These are phyloP conservation scores for Apodemia hepburni DNA, from an alignment of 2,888 invertebrate species.

Conservation along the genomic window DNA sequence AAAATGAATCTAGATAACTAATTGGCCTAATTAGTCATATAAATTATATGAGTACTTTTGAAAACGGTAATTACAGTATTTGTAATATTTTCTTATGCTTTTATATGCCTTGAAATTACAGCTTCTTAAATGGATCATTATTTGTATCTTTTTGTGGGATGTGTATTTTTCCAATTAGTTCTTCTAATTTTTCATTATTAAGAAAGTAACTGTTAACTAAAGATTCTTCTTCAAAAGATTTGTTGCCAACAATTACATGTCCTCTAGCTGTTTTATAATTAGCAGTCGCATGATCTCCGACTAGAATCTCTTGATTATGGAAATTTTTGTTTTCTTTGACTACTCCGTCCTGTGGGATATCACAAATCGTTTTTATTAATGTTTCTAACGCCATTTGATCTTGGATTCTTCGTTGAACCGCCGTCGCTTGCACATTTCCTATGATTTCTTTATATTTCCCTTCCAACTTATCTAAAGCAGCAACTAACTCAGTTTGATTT, in stretches of 20 bases:
- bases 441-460: slow-evolving; percentile 66
- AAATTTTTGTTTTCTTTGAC: background rate
- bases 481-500: slow-evolving; percentile 51
- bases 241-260: slow-evolving; percentile 43
- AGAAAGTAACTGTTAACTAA: slow-evolving; percentile 51
- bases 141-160: slow-evolving; percentile 60
- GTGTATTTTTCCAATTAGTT: slow-evolving; percentile 60
- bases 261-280: slow-evolving; percentile 46
- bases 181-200: slow-evolving; percentile 54
- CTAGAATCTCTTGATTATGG: background rate
- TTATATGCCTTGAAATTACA: background rate
- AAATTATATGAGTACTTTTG: no score
- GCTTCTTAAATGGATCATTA: slow-evolving; percentile 30
- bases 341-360: slow-evolving; percentile 39
- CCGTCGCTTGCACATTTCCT: slow-evolving; percentile 63
- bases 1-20: no score
- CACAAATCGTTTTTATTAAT: slow-evolving; percentile 55
- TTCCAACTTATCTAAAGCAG: slow-evolving; percentile 59
- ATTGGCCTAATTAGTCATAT: no score
- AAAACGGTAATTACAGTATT: no score
- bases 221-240: slow-evolving; percentile 49
- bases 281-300: background rate
- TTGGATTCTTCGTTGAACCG: slow-evolving; percentile 62
- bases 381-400: slow-evolving; percentile 63
- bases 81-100: no score